phyloP scores from a whole-genome alignment of 2,888 invertebrate species.

The Hemistola chrysoprasaria region DNA sequence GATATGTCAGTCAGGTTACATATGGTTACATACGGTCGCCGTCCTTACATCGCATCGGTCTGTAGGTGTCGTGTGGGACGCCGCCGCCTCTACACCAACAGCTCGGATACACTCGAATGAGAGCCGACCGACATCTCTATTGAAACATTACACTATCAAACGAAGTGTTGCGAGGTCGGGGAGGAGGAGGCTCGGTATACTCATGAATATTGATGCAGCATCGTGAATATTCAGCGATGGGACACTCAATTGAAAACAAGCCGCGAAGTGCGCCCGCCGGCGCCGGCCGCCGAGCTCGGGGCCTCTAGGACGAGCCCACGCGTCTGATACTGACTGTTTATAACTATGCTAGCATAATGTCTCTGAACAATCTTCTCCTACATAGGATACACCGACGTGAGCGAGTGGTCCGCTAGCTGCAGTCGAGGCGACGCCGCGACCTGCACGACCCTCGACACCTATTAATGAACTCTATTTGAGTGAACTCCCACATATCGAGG shows the following conservation, averaged over 20 bases:
- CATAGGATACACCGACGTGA: no score
- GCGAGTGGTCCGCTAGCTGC: no score
- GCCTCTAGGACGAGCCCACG: not conserved
- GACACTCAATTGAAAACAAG: slow-evolving; percentile 65
- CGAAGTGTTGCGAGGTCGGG: slow-evolving; percentile 15
- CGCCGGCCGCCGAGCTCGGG: no score
- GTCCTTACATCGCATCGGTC: no score
- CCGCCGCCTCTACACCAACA: no score
- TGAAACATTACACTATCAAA: slow-evolving; percentile 33
- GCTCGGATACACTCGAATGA: no score
- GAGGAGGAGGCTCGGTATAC: slow-evolving; percentile 34
- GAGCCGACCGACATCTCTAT: slow-evolving; percentile 17
- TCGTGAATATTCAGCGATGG: slow-evolving; percentile 64
- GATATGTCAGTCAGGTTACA: no score
- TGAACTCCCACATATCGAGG: slow-evolving; percentile 36
- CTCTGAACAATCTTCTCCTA: no score
- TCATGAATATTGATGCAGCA: slow-evolving; percentile 68
- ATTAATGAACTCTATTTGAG: slow-evolving; percentile 57
- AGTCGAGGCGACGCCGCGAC: not conserved
- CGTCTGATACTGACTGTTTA: no score
- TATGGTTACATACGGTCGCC: no score
- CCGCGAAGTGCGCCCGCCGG: slow-evolving; percentile 40
- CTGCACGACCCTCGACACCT: slow-evolving; percentile 20
- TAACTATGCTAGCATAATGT: no score
- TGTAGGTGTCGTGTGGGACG: no score